These are phyloP conservation scores for Orbicella faveolata DNA, from an alignment of 64 coral and sea anemone genomes.

Conservation along the genomic window DNA sequence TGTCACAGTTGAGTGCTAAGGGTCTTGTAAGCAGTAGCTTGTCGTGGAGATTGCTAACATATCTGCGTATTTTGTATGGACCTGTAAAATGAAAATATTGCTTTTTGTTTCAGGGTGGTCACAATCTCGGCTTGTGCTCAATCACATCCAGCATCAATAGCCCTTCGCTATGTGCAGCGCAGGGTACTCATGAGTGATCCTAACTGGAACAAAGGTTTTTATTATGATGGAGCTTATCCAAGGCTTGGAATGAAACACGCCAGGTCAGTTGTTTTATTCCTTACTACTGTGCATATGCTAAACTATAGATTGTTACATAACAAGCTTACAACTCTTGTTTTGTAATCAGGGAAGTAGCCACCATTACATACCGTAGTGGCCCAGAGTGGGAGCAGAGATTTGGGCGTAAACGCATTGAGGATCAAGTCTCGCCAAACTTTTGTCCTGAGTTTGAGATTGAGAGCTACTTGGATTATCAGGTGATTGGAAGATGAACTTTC, in stretches of 20 bases:
- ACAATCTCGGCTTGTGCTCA: slow-evolving; percentile 92
- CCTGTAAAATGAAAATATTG: neutral
- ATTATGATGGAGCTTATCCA: slow-evolving; percentile 85
- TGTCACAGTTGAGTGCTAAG: no score
- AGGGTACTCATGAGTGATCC: slow-evolving; percentile 95
- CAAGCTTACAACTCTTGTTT: neutral
- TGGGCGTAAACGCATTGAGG: slow-evolving; percentile 76
- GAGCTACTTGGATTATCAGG: slow-evolving; percentile 90
- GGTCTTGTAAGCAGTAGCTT: no score
- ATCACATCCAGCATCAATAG: slow-evolving; percentile 93
- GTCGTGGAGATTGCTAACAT: neutral
- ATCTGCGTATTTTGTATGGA: neutral
- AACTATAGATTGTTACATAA: no score
- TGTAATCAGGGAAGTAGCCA: slow-evolving; percentile 78
- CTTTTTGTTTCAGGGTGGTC: slow-evolving; percentile 55
- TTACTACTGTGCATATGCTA: no score
- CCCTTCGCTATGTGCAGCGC: slow-evolving; percentile 87
- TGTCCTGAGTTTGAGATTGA: slow-evolving; percentile 97
- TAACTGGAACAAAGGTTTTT: slow-evolving; percentile 97
- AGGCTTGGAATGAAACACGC: slow-evolving; percentile 96
- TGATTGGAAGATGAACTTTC: neutral
- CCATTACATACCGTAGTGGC: slow-evolving; percentile 92
- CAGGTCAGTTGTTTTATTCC: slow-evolving; percentile 45
- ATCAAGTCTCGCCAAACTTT: slow-evolving; percentile 66
- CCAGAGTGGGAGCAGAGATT: slow-evolving; percentile 93